A percentile compares a stretch with the other conserved stretches of the same genome.
Evolutionary conservation across 1,140 invertebrate genomes (phyloP).

Genomic region (Alviniconcha marisindica): DNA sequence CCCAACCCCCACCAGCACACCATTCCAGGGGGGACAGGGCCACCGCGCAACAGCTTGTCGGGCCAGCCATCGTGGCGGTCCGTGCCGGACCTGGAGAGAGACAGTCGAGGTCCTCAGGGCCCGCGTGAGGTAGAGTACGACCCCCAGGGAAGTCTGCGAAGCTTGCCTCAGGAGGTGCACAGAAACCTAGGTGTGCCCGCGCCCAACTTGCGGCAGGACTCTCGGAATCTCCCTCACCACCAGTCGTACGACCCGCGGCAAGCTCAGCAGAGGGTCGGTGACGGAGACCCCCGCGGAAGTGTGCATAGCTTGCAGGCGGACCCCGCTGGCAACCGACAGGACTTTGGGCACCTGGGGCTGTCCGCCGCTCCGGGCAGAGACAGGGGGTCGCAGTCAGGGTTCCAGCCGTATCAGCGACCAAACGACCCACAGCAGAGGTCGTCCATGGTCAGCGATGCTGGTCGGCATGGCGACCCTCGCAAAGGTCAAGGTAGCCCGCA

Average conservation of each 20-base stretch:
- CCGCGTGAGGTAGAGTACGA: neutral
- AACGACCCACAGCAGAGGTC: conserved; percentile 35
- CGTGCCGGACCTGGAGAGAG: conserved; percentile 23
- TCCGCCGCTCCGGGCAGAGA: neutral
- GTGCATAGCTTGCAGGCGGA: conserved; percentile 24
- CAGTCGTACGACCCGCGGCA: neutral
- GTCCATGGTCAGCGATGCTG: conserved; percentile 26
- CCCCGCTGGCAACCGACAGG: neutral
- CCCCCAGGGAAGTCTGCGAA: conserved; percentile 26
- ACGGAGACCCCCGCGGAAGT: conserved; percentile 26
- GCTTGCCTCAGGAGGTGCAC: conserved; percentile 19
- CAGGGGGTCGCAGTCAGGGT: conserved; percentile 16
- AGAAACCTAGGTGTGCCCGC: neutral
- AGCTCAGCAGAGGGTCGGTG: neutral
- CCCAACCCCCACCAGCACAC: conserved; percentile 23
- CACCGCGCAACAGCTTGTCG: neutral
- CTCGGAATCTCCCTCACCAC: conserved; percentile 1
- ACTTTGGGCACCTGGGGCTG: neutral
- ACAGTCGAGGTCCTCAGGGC: neutral
- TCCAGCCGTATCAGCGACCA: conserved; percentile 21
- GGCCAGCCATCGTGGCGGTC: conserved; percentile 27
- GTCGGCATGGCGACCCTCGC: neutral
- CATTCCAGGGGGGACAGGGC: neutral
- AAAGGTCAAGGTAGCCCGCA: neutral
- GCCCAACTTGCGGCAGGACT: neutral